Evolutionary conservation across 2,797 vertebrate genomes (phyloP), one percentile per base, ranked within the genome.

Genomic region (Centroberyx gerrardi): DNA sequence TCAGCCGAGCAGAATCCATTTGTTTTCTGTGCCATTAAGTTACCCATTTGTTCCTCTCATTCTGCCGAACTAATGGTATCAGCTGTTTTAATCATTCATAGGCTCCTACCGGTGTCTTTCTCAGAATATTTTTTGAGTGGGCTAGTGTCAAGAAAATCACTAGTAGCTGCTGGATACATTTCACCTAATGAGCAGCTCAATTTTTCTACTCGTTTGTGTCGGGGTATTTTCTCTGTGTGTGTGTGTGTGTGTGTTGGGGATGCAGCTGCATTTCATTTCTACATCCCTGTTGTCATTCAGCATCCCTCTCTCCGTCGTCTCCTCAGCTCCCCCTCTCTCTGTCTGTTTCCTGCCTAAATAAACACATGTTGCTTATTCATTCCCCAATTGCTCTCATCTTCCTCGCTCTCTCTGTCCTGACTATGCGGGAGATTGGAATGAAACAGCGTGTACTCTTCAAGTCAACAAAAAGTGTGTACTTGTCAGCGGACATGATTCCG

Each of bases 121-220:
- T 44, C 51, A 27, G 42, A 64, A 62, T 51, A 38, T 61, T 66
- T 72, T 33, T 27, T 44, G 54, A 74, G 52, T 44, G 44, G 38
- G 64, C 42, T 60, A 51, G 40, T 61, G 73, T 74, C 53, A 76
- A 51, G 40, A 74, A 84, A 80, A 83, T 87, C 64, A 53, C 40
- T 51, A n/a, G 13, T 7, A 68, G 68, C 69, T 81, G 42, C 54
- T 74, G 69, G 80, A 86, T 55, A 62, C 64, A 55, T 46, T 73
- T 81, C 31, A 74, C 58, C 70, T 81, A 83, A 81, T 77, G 72
- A 87, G 74, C 54, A 46, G 62, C 52, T 90, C 63, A n/a, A 80
- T 84, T 79, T 68, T 61, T 78, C 52, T 75, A 66, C 78, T 71
- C 60, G 59, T 1, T 33, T 44, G 73, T 36, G 65, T 40, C 5